These are phyloP conservation scores for Syrrhaptes paradoxus DNA, from an alignment of 2,113 vertebrate genomes.

Conservation along the genomic window DNA sequence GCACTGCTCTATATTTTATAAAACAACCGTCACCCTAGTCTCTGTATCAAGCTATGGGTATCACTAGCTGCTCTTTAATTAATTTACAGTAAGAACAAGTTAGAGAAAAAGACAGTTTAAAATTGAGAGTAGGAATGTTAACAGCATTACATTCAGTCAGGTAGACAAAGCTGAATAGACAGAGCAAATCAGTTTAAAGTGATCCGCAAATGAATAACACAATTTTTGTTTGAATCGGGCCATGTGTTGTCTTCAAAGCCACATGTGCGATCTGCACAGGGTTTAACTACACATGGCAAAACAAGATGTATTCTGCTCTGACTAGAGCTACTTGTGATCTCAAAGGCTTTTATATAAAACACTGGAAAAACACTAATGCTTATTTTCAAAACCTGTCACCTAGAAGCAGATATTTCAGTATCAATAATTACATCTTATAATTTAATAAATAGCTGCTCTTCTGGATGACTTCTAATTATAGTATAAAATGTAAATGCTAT, in stretches of 20 bases:
- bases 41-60: not conserved
- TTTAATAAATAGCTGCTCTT: constrained; percentile 40
- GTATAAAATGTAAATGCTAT: constrained; percentile 25
- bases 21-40: not conserved
- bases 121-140: not conserved
- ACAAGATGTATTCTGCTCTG: not conserved
- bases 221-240: not conserved
- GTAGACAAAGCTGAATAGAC: not conserved
- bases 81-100: not conserved
- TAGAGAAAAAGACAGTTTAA: not conserved
- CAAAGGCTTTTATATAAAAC: not conserved
- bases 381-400: constrained; percentile 4
- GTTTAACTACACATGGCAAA: not conserved
- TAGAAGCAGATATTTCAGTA: constrained; percentile 51
- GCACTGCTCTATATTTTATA: not conserved
- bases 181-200: not conserved
- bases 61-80: not conserved
- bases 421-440: constrained; percentile 42
- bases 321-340: not conserved
- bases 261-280: not conserved
- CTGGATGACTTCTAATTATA: constrained; percentile 23
- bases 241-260: not conserved
- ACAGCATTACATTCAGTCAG: not conserved
- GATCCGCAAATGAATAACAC: not conserved
- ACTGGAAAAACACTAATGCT: not conserved